A percentile compares a stretch with the other conserved stretches of the same genome.
Evolutionary conservation across 1,140 invertebrate species (phyloP).

Genomic region (Dinoponera quadriceps): DNA sequence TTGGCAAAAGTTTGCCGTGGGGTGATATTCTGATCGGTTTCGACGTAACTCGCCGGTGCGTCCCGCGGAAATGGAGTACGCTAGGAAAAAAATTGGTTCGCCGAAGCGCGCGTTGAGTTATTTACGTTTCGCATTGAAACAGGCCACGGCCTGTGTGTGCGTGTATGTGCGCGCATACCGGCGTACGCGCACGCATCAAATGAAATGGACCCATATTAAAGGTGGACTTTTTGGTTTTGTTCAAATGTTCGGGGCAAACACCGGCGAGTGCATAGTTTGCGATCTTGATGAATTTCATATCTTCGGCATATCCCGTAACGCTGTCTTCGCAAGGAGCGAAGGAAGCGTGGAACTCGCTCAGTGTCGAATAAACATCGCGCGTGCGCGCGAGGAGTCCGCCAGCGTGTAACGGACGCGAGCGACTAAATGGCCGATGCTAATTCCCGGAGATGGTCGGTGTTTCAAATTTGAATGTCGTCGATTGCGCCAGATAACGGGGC

Average conservation of each 20-base stretch:
- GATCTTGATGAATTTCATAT: no score
- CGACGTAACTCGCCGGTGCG: slow-evolving; percentile 10
- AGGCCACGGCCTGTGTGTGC: neutral
- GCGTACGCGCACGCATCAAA: neutral
- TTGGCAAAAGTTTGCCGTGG: slow-evolving; percentile 31
- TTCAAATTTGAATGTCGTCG: slow-evolving; percentile 5
- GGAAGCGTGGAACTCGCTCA: no score
- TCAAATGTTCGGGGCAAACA: no score
- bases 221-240: no score
- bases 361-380: no score
- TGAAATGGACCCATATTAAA: neutral
- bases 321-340: no score
- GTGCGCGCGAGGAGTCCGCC: no score
- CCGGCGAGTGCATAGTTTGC: no score
- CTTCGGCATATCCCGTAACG: no score
- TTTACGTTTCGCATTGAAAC: slow-evolving; percentile 48
- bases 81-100: slow-evolving; percentile 30
- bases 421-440: slow-evolving; percentile 17
- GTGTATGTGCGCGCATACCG: neutral
- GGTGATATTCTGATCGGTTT: slow-evolving; percentile 53
- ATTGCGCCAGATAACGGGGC: slow-evolving; percentile 17
- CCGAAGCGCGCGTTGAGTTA: slow-evolving; percentile 43
- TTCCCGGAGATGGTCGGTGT: neutral
- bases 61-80: slow-evolving; percentile 42
- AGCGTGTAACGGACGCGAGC: neutral